Evolutionary conservation across 2,888 invertebrate species (phyloP).

Genomic region (Pollenia angustigena): DNA sequence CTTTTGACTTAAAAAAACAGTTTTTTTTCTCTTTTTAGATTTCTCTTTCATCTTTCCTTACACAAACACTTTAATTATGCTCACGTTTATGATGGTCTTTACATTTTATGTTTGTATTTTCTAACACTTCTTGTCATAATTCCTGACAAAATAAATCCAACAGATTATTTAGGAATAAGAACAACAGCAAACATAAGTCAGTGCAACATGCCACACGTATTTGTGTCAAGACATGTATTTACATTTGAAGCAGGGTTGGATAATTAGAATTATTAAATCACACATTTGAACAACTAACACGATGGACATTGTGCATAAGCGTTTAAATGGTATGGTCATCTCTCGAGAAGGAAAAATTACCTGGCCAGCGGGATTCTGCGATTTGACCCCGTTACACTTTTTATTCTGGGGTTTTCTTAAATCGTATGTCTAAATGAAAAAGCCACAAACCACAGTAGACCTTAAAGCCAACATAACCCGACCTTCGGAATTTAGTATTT

Average conservation of each 20-base stretch:
- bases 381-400: too few relatives aligned
- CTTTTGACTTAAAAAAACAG: too few relatives aligned
- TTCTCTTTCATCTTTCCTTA: constrained; percentile 2
- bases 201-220: constrained; percentile 34
- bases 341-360: too few relatives aligned
- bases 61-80: constrained; percentile 18
- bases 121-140: constrained; percentile 45
- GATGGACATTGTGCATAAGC: too few relatives aligned
- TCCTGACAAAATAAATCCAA: constrained; percentile 24
- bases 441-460: too few relatives aligned
- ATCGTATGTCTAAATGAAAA: too few relatives aligned
- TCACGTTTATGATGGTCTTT: constrained; percentile 22
- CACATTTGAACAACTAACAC: not conserved
- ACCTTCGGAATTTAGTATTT: too few relatives aligned
- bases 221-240: not conserved
- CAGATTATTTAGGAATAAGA: not conserved
- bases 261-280: not conserved
- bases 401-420: too few relatives aligned
- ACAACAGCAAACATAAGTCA: not conserved
- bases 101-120: constrained; percentile 4
- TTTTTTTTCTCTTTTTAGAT: too few relatives aligned
- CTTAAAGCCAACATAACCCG: too few relatives aligned
- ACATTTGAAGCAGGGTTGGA: not conserved
- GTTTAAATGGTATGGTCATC: too few relatives aligned
- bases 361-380: too few relatives aligned